phyloP scores from a whole-genome alignment of 2,113 vertebrate genomes.

The Thunnus maccoyii region DNA sequence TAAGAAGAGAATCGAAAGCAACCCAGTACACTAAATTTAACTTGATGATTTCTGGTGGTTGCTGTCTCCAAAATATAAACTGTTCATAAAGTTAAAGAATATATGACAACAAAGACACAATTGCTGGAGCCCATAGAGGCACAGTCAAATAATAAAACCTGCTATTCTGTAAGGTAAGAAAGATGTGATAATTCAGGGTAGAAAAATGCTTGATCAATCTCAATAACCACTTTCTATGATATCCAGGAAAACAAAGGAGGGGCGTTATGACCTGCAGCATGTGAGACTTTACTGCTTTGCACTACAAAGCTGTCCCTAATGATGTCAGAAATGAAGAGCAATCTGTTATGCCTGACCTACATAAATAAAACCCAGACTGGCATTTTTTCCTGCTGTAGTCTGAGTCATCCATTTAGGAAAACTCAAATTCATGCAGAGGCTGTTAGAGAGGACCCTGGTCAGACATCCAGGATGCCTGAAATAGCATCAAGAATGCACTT shows the following conservation, averaged over 20 bases:
- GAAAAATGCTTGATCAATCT: neutral
- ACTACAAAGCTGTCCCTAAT: slow-evolving; percentile 36
- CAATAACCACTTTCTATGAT: neutral
- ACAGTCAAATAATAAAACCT: neutral
- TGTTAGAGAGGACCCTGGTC: slow-evolving; percentile 48
- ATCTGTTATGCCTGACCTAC: slow-evolving; percentile 58
- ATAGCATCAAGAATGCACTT: slow-evolving; percentile 76
- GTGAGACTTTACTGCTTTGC: slow-evolving; percentile 25
- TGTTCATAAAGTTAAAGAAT: neutral
- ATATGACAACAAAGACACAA: neutral
- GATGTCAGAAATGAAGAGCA: slow-evolving; percentile 43
- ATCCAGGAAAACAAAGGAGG: slow-evolving; percentile 7
- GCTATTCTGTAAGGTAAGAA: neutral
- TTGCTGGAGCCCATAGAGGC: neutral
- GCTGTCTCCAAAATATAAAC: neutral
- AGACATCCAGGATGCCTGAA: slow-evolving; percentile 70
- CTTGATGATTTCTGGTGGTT: neutral
- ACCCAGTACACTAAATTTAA: neutral
- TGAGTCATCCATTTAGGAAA: slow-evolving; percentile 69
- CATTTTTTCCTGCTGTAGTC: slow-evolving; percentile 24
- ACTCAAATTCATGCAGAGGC: slow-evolving; percentile 49
- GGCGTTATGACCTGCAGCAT: neutral
- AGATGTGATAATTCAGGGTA: neutral
- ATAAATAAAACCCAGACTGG: slow-evolving; percentile 55
- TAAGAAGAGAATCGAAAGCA: neutral